These are phyloP conservation scores for Mycetomoellerius zeteki DNA, from an alignment of 1,140 invertebrate species.

Conservation along the genomic window DNA sequence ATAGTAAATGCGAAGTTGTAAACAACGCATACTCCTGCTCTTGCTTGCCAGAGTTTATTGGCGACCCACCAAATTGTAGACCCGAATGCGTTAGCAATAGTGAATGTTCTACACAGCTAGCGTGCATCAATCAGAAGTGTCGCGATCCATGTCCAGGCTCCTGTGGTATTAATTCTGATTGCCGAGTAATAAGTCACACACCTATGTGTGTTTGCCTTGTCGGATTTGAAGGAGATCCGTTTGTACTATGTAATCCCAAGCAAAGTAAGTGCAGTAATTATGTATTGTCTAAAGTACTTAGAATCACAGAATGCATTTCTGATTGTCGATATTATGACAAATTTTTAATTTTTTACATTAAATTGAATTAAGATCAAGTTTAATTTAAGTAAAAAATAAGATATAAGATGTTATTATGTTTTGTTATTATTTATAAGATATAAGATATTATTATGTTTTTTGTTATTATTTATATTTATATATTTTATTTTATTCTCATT, in stretches of 20 bases:
- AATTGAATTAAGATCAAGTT: neutral
- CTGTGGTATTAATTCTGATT: conserved; percentile 89
- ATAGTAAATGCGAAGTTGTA: conserved; percentile 89
- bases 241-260: conserved; percentile 88
- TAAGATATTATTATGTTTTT: neutral
- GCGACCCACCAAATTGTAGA: conserved; percentile 86
- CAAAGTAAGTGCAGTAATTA: conserved; percentile 62
- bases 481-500: neutral
- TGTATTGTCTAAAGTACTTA: neutral
- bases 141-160: conserved; percentile 87
- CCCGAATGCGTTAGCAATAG: conserved; percentile 88
- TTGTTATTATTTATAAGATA: conserved; percentile 3
- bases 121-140: conserved; percentile 88
- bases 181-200: conserved; percentile 89
- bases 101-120: conserved; percentile 87
- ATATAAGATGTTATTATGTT: neutral
- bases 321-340: neutral
- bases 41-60: conserved; percentile 85
- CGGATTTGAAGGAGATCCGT: conserved; percentile 92
- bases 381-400: neutral
- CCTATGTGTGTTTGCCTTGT: conserved; percentile 89
- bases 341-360: neutral
- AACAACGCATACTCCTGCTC: conserved; percentile 90
- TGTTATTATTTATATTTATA: neutral
- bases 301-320: neutral